Base-by-base conservation (phyloP, 2,888 invertebrate species). In the Brachyptera putata region DNA sequence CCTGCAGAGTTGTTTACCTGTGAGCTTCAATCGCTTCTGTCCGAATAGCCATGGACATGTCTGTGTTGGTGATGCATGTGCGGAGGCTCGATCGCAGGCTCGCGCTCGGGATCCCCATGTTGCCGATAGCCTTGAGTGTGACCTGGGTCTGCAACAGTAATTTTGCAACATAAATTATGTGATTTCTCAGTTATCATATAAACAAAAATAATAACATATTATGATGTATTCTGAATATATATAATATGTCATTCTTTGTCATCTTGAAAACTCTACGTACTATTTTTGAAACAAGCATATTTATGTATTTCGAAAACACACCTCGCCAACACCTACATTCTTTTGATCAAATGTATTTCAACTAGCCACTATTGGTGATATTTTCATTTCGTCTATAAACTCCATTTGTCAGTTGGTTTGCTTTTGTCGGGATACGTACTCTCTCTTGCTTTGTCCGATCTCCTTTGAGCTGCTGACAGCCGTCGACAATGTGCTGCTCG, bases 91-190 rank as follows among this genome's bases (percentile, higher is more conserved):
- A 75, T 1, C 80, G 76, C 60, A 90, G 84, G 4, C 79, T 76
- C 5, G 80, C 77, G 0, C 85, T 84, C 64, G 86, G 80, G 1
- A 87, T 78, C 1, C 95, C 96, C 66, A 91, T 87, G 72, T 95
- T 97, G 14, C 93, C 93, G 3, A 95, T 74, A 0, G 93, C 89
- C 77, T 95, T 94, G 21, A 95, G 78, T 9, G 88, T 83, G 66
- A 91, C 80, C 63, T 91, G 76, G 49, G 86, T 77, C 86, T 81
- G 66, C 3, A 69, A 70, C 65, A n/a, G n/a, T n/a, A n/a, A n/a
- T n/a, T n/a, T n/a, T n/a, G n/a, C n/a, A n/a, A n/a, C n/a, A n/a
- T n/a, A n/a, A n/a, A n/a, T n/a, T n/a, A n/a, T n/a, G n/a, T n/a
- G n/a, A n/a, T n/a, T n/a, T n/a, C n/a, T n/a, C n/a, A n/a, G n/a